These are phyloP conservation scores for Gopherus flavomarginatus DNA, from an alignment of 2,113 vertebrate species.

Conservation along the genomic window DNA sequence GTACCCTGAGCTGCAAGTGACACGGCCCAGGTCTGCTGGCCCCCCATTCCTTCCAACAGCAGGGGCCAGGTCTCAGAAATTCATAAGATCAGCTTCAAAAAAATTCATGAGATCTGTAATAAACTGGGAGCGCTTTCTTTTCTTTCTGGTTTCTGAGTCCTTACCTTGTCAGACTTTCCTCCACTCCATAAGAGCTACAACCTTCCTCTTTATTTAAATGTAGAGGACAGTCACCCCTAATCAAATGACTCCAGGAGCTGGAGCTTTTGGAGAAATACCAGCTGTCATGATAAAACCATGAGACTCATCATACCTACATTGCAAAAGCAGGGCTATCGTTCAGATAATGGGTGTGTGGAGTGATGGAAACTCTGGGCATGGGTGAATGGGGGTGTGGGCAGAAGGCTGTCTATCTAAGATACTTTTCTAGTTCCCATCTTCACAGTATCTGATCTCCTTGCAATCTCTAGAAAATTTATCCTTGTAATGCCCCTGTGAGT, in stretches of 20 bases:
- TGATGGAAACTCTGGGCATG: not conserved
- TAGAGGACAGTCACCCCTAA: not conserved
- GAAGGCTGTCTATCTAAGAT: not conserved
- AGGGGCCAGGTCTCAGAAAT: not conserved
- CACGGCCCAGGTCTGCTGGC: no score
- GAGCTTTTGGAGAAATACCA: not conserved
- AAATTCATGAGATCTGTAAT: not conserved
- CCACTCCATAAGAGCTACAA: not conserved
- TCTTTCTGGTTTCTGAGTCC: not conserved
- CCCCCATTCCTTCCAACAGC: not conserved
- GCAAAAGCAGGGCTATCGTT: not conserved
- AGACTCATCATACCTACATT: not conserved
- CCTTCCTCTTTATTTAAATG: not conserved
- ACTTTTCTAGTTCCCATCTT: not conserved
- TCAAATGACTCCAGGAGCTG: not conserved
- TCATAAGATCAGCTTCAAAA: not conserved
- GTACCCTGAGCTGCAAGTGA: not conserved
- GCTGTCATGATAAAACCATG: not conserved
- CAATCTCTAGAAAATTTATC: not conserved
- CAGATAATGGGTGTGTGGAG: not conserved
- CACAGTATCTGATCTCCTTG: not conserved
- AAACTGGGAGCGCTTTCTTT: not conserved
- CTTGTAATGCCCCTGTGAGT: not conserved
- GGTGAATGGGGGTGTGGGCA: not conserved
- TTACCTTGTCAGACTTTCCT: not conserved